Evolutionary conservation across 2,113 vertebrate species (phyloP).

Genomic region (Entomyzon cyanotis): DNA sequence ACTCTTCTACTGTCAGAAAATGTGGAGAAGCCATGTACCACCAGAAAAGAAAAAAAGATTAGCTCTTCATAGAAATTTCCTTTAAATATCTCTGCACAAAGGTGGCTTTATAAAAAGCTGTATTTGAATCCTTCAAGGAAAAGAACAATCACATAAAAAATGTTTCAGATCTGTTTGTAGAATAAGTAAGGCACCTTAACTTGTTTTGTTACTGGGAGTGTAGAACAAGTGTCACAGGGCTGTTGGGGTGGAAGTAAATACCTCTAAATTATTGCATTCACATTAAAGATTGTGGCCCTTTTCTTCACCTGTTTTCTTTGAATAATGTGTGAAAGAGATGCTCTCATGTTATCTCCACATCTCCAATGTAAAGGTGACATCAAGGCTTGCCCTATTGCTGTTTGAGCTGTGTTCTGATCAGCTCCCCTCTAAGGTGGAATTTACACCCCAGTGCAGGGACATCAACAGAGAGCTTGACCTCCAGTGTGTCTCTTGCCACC

Average conservation of each 20-base stretch:
- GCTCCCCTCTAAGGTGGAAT: not conserved
- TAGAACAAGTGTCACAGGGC: not conserved
- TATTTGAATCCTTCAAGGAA: not conserved
- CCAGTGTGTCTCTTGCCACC: not conserved
- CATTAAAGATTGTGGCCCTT: not conserved
- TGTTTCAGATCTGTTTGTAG: not conserved
- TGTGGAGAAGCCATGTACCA: not conserved
- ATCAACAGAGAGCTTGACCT: not conserved
- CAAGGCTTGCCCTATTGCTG: not conserved
- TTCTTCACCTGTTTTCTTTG: not conserved
- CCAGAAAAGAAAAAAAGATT: not conserved
- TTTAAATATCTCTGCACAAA: not conserved
- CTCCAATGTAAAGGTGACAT: not conserved
- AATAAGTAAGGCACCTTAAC: not conserved
- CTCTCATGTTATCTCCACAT: not conserved
- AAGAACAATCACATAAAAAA: not conserved
- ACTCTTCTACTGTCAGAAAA: not conserved
- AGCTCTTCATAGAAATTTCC: not conserved
- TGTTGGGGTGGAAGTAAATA: not conserved
- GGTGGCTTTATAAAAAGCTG: not conserved
- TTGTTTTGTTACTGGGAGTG: not conserved
- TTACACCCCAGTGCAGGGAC: not conserved
- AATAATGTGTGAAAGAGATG: not conserved
- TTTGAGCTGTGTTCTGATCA: not conserved
- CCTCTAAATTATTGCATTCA: not conserved